Base-by-base conservation (phyloP, 2,888 invertebrate species). In the Oscheius sp. region DNA sequence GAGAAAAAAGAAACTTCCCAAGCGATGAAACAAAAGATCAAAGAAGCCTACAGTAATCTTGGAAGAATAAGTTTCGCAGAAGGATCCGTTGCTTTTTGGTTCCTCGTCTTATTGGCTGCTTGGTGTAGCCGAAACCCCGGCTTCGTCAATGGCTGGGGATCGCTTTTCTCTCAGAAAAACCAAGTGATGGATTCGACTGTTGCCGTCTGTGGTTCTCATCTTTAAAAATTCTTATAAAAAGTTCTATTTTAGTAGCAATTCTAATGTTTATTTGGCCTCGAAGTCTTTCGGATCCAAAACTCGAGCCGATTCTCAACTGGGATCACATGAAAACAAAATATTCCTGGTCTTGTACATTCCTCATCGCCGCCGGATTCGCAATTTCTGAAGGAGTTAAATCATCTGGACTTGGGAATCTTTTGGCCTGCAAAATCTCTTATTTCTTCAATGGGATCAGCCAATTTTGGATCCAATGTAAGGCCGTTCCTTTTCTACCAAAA, bases 341-440 rank as follows among this genome's bases (percentile, higher is more conserved):
- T 37, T 70, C 74, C 12, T 79, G 78, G 78, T 73, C 73, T 0
- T 76, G 76, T 46, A 68, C 73, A 3, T 55, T 79, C 20, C 64
- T 79, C n/a, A 76, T 79, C 29, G 78, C 73, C 2, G 76, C 75
- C 29, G 78, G 78, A 0, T 79, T 74, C 52, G 78, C 78, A 1
- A 72, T 79, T 34, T 76, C 78, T 1, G 69, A 76, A 34, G 78
- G 72, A 3, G 76, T 79, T 25, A 69, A 73, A 34, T 66, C 69
- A 33, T 76, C 76, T 39, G 75, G 73, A 20, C 45, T 78, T 37
- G 73, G 74, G 0, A 42, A 52, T 17, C 17, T 70, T 29, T 72
- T 78, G 15, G 71, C 76, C 1, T 78, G 78, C 39, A 15, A 17
- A 8, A 65, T 65, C 52, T 52, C 50, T 15, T 34, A 31, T 4